Base-by-base conservation (phyloP, 2,888 invertebrate species). In the Chrysomela aeneicollis region DNA sequence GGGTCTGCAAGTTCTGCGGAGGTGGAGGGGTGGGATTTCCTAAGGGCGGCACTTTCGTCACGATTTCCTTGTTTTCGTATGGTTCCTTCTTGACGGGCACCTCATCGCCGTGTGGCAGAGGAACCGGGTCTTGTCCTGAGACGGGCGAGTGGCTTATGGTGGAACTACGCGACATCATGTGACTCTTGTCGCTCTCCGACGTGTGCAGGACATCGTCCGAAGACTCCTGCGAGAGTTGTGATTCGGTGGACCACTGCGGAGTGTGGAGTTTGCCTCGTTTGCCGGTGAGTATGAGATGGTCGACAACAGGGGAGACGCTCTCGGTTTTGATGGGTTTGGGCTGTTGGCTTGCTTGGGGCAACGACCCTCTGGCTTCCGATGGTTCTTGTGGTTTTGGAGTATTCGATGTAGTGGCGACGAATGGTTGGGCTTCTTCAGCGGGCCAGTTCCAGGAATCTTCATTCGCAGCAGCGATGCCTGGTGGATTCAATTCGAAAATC, bases 241-340 rank as follows among this genome's bases (percentile, higher is more conserved):
- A 88, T 76, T 89, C 89, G 60, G 87, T 87, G 4, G 89, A 89
- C 89, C 88, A 89, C 72, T 89, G 88, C 1, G 88, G 88, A 18
- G 88, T 83, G 12, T 83, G 82, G 26, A 76, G 67, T 73, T 81
- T 82, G 54, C 72, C 76, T 12, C 78, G 73, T 67, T 77, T 76
- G 17, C 64, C 66, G 5, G 65, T 52, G 21, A 69, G 64, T 58
- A 61, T 66, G 18, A 64, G 22, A 42, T 67, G 61, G 50, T 70
- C 69, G 47, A 54, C 61, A 12, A 53, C 37, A 0, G 64, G 60
- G 5, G 55, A 58, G 1, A 63, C 18, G 49, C 59, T 66, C 21
- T 67, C 67, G 83, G 71, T 84, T 68, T 73, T 70, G 58, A 52
- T 55, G 35, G 35, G 53, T 70, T 64, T 72, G 18, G 74, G 62